Evolutionary conservation across 2,888 invertebrate genomes (phyloP), one percentile per base, ranked within the genome.

Genomic region (Strigamia maritima): DNA sequence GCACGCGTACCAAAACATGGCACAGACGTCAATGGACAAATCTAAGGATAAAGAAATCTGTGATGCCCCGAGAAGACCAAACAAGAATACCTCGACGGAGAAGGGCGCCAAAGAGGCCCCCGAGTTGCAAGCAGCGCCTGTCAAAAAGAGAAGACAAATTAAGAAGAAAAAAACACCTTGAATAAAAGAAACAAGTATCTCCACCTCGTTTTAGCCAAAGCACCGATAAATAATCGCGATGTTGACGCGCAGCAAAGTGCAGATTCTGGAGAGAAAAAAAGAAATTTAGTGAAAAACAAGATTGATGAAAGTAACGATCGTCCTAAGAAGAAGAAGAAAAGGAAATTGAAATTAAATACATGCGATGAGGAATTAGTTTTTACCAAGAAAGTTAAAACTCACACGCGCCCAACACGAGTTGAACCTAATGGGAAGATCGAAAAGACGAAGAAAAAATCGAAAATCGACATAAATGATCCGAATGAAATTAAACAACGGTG

Each of bases 121-220:
- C 2, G 28, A 70, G 28, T 35, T 35, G 35, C 10, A 28, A 28
- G 70, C 2, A 22, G 70, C 28, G 28, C 2, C 12, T 70, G 75
- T 75, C 35, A n/a, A 75, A 75, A 35, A 24, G 22, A 38, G 22
- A 75, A 75, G 40, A 75, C 54, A 54, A 75, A 40, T 75, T 35
- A 28, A 54, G 54, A 19, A 38, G 12, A 19, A 38, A 75, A 38
- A 24, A 75, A 8, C 12, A 75, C 19, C 10, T 38, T 38, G 7
- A 75, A 38, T 24, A 31, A 75, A 75, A 38, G 35, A 35, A 75
- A 28, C 22, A 75, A 75, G n/a, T 75, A 75, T 22, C 75, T 75
- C 12, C 75, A 75, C 19, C 75, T 75, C 16, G 16, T 19, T 35
- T 75, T 75, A 40, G 40, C 35, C 75, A 40, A 75, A 75, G 35